A percentile compares a stretch with the other conserved stretches of the same genome.
Evolutionary conservation across 1,140 invertebrate species (phyloP).

Genomic region (Melanaphis sacchari): DNA sequence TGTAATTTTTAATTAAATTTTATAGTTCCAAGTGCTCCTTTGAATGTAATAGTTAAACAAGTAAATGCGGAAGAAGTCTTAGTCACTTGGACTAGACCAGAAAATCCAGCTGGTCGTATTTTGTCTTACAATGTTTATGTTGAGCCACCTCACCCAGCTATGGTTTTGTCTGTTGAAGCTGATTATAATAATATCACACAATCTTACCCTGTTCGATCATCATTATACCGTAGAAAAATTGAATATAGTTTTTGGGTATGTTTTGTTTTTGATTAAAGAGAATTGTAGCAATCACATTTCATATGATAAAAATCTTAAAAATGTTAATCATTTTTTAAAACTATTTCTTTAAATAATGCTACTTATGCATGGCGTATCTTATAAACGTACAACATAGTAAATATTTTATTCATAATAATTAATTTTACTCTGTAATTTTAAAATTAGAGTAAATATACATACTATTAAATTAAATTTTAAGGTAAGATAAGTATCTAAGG

Average conservation of each 20-base stretch:
- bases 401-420: no score
- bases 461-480: no score
- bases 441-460: no score
- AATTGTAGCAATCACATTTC: no score
- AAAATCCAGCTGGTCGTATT: slow-evolving; percentile 71
- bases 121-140: slow-evolving; percentile 72
- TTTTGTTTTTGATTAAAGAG: no score
- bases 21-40: slow-evolving; percentile 72
- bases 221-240: slow-evolving; percentile 61
- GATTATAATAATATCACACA: slow-evolving; percentile 64
- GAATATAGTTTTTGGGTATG: slow-evolving; percentile 80
- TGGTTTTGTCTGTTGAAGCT: slow-evolving; percentile 61
- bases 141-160: slow-evolving; percentile 67
- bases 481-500: no score
- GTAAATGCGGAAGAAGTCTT: slow-evolving; percentile 70
- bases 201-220: slow-evolving; percentile 66
- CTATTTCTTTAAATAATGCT: no score
- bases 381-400: no score
- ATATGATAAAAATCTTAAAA: no score
- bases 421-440: no score
- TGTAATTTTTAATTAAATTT: slow-evolving; percentile 43
- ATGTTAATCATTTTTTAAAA: no score
- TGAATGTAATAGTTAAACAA: slow-evolving; percentile 71
- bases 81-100: slow-evolving; percentile 74
- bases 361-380: no score